Evolutionary conservation across 2,113 vertebrate genomes (phyloP), one percentile per base, ranked within the genome.

Genomic region (Salvelinus sp.): DNA sequence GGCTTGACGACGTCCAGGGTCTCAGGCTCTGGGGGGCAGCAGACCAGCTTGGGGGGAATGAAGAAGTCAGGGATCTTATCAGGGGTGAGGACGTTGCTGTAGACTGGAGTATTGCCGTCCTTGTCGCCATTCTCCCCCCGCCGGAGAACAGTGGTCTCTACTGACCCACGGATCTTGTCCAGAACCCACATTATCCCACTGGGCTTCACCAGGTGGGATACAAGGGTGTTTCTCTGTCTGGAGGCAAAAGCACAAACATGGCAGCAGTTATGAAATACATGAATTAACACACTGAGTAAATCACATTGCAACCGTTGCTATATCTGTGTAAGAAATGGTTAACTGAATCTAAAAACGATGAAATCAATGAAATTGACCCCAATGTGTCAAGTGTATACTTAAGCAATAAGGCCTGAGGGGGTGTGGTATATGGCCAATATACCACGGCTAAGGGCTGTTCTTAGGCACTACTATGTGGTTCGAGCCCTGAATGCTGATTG

Each of bases 31-130:
- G 94, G 70, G 0, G 96, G 93, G 0, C 84, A 91, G 4, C 92
- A 91, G 6, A 94, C 92, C 33, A 99, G 92, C 86, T 97, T 98
- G 0, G 97, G 97, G 0, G 97, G 97, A 79, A 98, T 99, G 84
- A 98, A 99, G 78, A 99, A 98, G 85, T 98, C 97, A 0, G 97
- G 97, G 88, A 98, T 99, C 84, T 98, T 98, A 89, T 98, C 97
- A 0, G 97, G 97, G 1, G 97, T 98, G 86, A 99, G 95, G 76
- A 99, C 97, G 6, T 99, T 99, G 91, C 96, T 96, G 91, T 96
- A 96, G 16, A 93, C 79, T 9, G 95, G 92, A 0, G 93, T 87
- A 28, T 89, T 67, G 62, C 84, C 76, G 78, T 92, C 90, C 74
- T 90, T 89, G 38, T 96, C 95, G 2, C 94, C 94, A 0, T 89